Conservation (phyloP, 1,140 invertebrate genomes). For the Drosophila pruinosa region DNA sequence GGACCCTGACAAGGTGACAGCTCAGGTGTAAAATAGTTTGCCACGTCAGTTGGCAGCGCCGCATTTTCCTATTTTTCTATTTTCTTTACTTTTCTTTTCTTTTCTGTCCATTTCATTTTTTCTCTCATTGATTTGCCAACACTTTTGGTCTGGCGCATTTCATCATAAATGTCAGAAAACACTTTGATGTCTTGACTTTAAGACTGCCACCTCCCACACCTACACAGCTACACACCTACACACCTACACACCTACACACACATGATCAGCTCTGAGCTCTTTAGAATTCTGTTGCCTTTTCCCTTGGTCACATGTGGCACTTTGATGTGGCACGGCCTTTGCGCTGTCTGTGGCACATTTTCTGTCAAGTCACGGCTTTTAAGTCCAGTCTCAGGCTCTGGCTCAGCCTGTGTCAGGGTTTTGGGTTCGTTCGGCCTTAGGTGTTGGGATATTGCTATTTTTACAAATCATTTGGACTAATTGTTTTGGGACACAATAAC, state of each 20-base stretch:
- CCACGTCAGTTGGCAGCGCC: constrained; percentile 52
- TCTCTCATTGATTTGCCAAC: constrained; percentile 66
- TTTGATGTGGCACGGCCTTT: constrained; percentile 48
- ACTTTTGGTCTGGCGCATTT: constrained; percentile 34
- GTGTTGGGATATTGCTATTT: constrained; percentile 21
- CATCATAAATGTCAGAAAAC: constrained; percentile 61
- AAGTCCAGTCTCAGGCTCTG: constrained; percentile 2
- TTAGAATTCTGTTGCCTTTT: constrained; percentile 35
- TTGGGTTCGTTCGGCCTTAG: constrained; percentile 2
- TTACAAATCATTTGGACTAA: constrained; percentile 63
- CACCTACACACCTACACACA: neutral
- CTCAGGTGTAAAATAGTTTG: constrained; percentile 75
- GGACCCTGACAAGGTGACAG: constrained; percentile 58
- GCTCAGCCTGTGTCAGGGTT: neutral
- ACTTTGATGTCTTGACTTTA: constrained; percentile 73
- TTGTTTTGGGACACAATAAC: constrained; percentile 42
- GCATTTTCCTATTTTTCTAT: constrained; percentile 12
- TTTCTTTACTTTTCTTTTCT: constrained; percentile 24
- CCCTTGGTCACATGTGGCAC: constrained; percentile 22
- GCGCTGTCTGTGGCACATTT: constrained; percentile 3
- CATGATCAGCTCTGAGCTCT: constrained; percentile 22
- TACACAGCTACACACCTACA: neutral
- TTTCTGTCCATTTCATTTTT: neutral
- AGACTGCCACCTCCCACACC: constrained; percentile 17
- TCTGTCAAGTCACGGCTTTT: constrained; percentile 58